Conservation (phyloP, 2,888 invertebrate genomes). For the Amphimallon solstitiale region DNA sequence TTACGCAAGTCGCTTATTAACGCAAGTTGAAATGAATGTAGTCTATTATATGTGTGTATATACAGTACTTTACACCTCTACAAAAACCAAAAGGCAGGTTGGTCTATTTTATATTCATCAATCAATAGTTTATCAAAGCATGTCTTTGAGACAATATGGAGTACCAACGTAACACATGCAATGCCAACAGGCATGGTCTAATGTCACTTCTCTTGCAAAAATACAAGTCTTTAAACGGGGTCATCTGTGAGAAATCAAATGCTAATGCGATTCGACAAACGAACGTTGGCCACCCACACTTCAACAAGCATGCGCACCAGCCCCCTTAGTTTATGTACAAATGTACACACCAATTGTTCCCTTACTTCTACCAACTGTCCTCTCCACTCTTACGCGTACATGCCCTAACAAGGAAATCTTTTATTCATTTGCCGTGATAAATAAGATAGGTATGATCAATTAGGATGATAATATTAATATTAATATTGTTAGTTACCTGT, state of each 20-base stretch:
- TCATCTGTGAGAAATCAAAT: constrained; percentile 59
- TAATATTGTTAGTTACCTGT: too few relatives aligned
- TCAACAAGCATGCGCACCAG: constrained; percentile 8
- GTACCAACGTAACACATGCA: constrained; percentile 42
- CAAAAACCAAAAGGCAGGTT: too few relatives aligned
- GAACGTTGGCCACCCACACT: constrained; percentile 54
- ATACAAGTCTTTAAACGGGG: constrained; percentile 57
- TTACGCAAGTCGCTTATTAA: too few relatives aligned
- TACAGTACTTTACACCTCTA: too few relatives aligned
- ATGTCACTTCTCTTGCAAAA: constrained; percentile 52
- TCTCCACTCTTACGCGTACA: constrained; percentile 10
- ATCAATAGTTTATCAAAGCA: constrained; percentile 13
- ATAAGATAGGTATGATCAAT: too few relatives aligned
- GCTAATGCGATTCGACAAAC: constrained; percentile 53
- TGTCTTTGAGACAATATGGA: constrained; percentile 45
- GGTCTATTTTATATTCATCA: too few relatives aligned
- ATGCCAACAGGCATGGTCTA: constrained; percentile 41
- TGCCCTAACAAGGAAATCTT: background rate
- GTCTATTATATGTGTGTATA: too few relatives aligned
- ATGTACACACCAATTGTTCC: constrained; percentile 18
- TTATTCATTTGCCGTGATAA: too few relatives aligned
- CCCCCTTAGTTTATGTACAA: too few relatives aligned
- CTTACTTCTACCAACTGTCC: constrained; percentile 14
- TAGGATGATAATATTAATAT: too few relatives aligned
- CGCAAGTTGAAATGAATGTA: too few relatives aligned